Percentiles rank a stretch among this genome's conserved stretches.
phyloP scores from a whole-genome alignment of 2,113 vertebrate species.

The rabbit (Oryctolagus cuniculus) region DNA sequence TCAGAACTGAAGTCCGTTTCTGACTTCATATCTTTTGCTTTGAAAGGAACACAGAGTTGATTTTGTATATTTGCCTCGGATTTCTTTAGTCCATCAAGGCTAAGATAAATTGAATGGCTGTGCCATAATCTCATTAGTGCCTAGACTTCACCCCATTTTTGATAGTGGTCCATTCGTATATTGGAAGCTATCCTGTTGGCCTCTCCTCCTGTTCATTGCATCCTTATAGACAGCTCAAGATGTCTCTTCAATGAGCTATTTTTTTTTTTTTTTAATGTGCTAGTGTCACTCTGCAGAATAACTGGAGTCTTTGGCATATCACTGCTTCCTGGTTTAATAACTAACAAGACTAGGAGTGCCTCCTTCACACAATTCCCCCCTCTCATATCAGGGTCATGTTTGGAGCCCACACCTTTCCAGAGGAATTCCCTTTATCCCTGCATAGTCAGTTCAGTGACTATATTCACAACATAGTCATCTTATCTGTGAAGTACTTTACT shows the following conservation, averaged over 20 bases:
- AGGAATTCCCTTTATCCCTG: not conserved
- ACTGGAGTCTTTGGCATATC: not conserved
- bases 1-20: not conserved
- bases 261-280: not conserved
- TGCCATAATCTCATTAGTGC: rapidly evolving
- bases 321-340: not conserved
- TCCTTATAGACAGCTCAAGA: not conserved
- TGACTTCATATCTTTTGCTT: not conserved
- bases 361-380: not conserved
- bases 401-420: not conserved
- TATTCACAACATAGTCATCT: not conserved
- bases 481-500: not conserved
- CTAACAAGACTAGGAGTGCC: too few relatives aligned
- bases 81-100: not conserved
- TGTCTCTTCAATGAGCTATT: not conserved
- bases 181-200: not conserved
- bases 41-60: not conserved
- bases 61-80: not conserved
- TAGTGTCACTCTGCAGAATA: not conserved
- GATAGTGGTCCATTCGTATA: not conserved
- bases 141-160: not conserved
- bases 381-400: not conserved
- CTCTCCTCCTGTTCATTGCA: not conserved
- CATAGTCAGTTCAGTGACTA: not conserved
- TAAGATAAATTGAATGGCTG: not conserved